phyloP scores from a whole-genome alignment of 2,113 vertebrate genomes.

The Prionailurus bengalensis region DNA sequence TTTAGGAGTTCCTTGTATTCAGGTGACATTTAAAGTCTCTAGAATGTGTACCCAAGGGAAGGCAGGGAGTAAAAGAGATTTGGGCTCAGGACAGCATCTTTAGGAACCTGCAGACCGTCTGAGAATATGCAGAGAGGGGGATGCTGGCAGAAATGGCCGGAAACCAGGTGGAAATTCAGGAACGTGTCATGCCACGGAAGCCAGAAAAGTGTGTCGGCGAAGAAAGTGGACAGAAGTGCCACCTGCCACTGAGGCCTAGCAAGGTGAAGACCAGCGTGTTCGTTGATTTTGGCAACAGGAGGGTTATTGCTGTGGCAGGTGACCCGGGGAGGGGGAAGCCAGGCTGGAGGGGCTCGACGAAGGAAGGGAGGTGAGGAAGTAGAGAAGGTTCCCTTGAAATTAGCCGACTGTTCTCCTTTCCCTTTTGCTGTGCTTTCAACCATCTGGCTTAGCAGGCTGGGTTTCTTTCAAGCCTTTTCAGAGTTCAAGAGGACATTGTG shows the following conservation, averaged over 20 bases:
- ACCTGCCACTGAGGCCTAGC: neutral
- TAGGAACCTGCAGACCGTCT: neutral
- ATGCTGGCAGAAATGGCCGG: neutral
- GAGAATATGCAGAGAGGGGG: neutral
- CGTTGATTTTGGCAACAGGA: neutral
- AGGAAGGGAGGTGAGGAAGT: slow-evolving; percentile 50
- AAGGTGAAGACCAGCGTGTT: neutral
- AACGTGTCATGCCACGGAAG: neutral
- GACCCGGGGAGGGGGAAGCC: neutral
- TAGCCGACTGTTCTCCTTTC: neutral
- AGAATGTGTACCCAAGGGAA: neutral
- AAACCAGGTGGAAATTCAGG: neutral
- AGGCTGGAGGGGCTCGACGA: neutral
- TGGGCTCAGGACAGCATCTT: neutral
- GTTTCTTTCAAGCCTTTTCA: slow-evolving; percentile 44
- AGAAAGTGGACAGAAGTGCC: neutral
- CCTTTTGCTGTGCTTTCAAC: slow-evolving; percentile 3
- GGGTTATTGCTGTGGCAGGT: neutral
- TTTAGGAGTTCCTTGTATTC: neutral
- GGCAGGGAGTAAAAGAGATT: neutral
- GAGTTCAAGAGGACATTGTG: slow-evolving; percentile 12
- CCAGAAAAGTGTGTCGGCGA: neutral
- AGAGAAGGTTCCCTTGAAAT: neutral
- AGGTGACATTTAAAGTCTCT: neutral
- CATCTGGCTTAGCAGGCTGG: slow-evolving; percentile 7